Conservation (phyloP, 2,797 vertebrate species). For the Galaxias olidus region DNA sequence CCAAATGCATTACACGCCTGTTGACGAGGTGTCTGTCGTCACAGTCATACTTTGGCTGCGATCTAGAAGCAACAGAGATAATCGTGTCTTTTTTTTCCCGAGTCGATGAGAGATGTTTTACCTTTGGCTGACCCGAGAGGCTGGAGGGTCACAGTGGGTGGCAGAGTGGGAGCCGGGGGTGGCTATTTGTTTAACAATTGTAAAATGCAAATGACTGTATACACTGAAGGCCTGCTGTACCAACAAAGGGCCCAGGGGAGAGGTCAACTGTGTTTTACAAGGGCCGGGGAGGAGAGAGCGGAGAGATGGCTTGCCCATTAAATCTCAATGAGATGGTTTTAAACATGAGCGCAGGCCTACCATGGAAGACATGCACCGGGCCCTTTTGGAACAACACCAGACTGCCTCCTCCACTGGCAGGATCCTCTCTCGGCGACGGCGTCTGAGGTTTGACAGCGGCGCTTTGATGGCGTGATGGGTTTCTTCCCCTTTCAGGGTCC, state of each 20-base stretch:
- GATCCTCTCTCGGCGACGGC: neutral
- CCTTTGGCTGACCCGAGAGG: slow-evolving; percentile 54
- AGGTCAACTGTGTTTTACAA: slow-evolving; percentile 55
- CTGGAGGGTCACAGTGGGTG: slow-evolving; percentile 66
- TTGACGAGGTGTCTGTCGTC: no score
- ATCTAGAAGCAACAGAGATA: neutral
- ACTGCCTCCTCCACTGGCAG: neutral
- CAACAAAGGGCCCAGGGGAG: slow-evolving; percentile 65
- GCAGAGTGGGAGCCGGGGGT: slow-evolving; percentile 57
- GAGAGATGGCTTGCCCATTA: slow-evolving; percentile 34
- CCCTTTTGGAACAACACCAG: neutral
- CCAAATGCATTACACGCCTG: no score
- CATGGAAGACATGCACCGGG: neutral
- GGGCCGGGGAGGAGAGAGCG: slow-evolving; percentile 37
- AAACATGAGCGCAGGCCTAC: neutral
- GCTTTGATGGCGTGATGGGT: slow-evolving; percentile 27
- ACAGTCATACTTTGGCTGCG: no score
- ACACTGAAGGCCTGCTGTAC: slow-evolving; percentile 58
- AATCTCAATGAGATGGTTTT: slow-evolving; percentile 33
- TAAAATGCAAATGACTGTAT: slow-evolving; percentile 73
- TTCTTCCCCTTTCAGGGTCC: slow-evolving; percentile 18
- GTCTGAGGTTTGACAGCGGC: slow-evolving; percentile 2
- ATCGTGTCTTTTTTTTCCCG: slow-evolving; percentile 22
- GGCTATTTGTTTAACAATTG: slow-evolving; percentile 76
- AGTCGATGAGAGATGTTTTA: slow-evolving; percentile 44